Percentiles rank a stretch among this genome's conserved stretches.
These are phyloP conservation scores for Oppia nitens DNA, from an alignment of 1,140 invertebrate species.

Conservation along the genomic window DNA sequence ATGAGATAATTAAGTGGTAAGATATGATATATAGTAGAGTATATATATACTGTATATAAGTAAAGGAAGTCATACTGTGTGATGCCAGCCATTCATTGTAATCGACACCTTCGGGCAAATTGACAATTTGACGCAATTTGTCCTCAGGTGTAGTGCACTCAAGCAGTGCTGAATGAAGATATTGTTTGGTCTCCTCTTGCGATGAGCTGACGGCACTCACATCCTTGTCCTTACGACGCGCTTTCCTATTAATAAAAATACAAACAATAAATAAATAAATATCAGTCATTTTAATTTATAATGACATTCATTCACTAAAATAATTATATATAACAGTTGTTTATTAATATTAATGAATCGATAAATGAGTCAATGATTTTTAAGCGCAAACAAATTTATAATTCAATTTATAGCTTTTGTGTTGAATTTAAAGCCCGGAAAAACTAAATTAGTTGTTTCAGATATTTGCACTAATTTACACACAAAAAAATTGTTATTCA, in stretches of 20 bases:
- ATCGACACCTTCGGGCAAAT: conserved; percentile 78
- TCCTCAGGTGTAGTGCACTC: conserved; percentile 73
- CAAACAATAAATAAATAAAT: conserved; percentile 8
- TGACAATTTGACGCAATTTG: conserved; percentile 76
- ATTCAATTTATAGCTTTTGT: too few relatives aligned
- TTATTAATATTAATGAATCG: too few relatives aligned
- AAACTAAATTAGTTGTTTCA: too few relatives aligned
- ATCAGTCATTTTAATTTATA: too few relatives aligned
- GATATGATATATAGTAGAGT: not conserved
- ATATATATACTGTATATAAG: conserved; percentile 1
- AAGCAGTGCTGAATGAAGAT: conserved; percentile 68
- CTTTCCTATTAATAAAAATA: conserved; percentile 55
- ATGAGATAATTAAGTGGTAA: too few relatives aligned
- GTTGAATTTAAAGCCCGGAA: too few relatives aligned
- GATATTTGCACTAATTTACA: too few relatives aligned
- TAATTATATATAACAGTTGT: too few relatives aligned
- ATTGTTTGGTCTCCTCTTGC: conserved; percentile 75
- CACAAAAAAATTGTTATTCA: too few relatives aligned
- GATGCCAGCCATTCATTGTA: conserved; percentile 97
- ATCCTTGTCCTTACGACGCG: conserved; percentile 77
- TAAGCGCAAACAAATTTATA: too few relatives aligned
- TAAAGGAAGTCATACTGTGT: conserved; percentile 55
- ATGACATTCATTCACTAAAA: too few relatives aligned
- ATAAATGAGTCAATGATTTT: too few relatives aligned
- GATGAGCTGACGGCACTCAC: conserved; percentile 32